Conservation (phyloP, 2,113 vertebrate genomes). For the Desmodus rotundus region DNA sequence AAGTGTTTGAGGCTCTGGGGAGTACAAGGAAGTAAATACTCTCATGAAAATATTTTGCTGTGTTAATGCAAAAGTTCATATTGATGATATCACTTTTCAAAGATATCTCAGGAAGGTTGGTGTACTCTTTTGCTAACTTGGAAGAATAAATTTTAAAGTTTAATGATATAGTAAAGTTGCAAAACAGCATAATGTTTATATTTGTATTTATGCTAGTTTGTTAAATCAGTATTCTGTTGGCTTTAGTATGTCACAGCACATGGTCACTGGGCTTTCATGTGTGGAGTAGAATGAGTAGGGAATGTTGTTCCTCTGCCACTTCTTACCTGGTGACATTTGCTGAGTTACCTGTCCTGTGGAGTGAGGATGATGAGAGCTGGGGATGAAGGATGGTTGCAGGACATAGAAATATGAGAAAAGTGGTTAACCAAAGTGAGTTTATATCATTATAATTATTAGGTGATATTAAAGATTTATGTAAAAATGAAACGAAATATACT, state of each 20-base stretch:
- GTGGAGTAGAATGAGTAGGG: neutral
- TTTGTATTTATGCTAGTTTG: neutral
- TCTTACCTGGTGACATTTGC: neutral
- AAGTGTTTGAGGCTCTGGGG: slow-evolving; percentile 41
- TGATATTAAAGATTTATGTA: neutral
- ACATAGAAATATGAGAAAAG: neutral
- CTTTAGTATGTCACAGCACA: neutral
- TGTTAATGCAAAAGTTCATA: slow-evolving; percentile 45
- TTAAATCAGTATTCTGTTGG: neutral
- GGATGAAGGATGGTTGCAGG: neutral
- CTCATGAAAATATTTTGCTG: slow-evolving; percentile 49
- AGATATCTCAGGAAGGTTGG: neutral
- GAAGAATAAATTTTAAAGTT: neutral
- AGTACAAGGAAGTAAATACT: slow-evolving; percentile 36
- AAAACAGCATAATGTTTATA: neutral
- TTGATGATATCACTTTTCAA: neutral
- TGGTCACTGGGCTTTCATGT: neutral
- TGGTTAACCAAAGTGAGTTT: neutral
- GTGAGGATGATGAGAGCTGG: neutral
- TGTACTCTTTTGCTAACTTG: neutral
- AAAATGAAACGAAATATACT: neutral
- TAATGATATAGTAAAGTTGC: neutral
- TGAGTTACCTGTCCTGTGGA: neutral
- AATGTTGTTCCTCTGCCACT: neutral
- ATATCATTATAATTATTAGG: neutral